A percentile compares a stretch with the other conserved stretches of the same genome.
Conservation (phyloP, 2,113 vertebrate genomes). For the Mellivora capensis region DNA sequence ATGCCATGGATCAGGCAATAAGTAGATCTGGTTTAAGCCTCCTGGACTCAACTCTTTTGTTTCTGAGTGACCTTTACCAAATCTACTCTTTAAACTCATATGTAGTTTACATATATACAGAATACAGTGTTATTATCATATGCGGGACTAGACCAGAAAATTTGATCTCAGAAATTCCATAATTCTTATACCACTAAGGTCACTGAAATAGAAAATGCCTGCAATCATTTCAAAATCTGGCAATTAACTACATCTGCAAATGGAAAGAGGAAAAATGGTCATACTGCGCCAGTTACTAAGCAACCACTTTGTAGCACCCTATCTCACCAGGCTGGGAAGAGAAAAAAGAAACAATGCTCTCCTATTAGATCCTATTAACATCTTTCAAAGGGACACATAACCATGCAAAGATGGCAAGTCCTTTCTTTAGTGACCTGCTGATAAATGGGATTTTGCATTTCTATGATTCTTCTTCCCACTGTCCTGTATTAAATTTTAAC, state of each 20-base stretch:
- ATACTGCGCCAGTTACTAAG: constrained; percentile 62
- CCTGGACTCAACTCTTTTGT: background rate
- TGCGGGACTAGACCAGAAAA: background rate
- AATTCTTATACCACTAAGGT: constrained; percentile 38
- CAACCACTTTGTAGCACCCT: constrained; percentile 44
- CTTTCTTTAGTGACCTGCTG: background rate
- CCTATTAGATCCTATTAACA: background rate
- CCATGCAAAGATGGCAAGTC: background rate
- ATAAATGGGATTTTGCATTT: background rate
- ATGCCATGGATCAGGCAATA: background rate
- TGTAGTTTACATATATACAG: background rate
- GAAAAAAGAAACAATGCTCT: background rate
- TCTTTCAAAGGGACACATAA: background rate
- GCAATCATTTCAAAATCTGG: constrained; percentile 44
- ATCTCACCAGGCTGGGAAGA: background rate
- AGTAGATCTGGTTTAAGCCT: background rate
- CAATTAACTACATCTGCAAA: constrained; percentile 58
- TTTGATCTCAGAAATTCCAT: constrained; percentile 40
- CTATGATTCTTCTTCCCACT: background rate
- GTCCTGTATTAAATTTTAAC: background rate
- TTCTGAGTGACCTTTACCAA: background rate
- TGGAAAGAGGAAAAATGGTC: constrained; percentile 32
- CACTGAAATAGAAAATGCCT: constrained; percentile 57
- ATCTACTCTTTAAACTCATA: background rate
- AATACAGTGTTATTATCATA: background rate